Conservation (phyloP, 2,888 invertebrate species). For the Yponomeuta cagnagella region DNA sequence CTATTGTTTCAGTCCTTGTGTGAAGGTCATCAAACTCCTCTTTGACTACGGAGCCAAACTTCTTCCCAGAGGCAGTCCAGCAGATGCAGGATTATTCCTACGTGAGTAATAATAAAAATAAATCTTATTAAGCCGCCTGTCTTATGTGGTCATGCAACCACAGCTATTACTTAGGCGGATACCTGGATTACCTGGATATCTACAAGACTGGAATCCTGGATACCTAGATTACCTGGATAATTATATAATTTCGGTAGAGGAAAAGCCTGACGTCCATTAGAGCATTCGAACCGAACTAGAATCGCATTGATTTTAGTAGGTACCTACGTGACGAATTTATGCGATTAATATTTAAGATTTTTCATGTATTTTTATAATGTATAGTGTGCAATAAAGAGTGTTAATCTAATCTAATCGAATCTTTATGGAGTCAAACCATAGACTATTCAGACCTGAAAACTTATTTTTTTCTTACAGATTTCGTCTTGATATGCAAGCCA, state of each 20-base stretch:
- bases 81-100: conserved; percentile 56
- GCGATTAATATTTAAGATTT: too few relatives aligned
- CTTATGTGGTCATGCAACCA: not conserved
- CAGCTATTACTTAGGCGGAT: not conserved
- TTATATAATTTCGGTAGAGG: too few relatives aligned
- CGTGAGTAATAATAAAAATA: conserved; percentile 38
- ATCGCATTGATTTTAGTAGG: too few relatives aligned
- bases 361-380: too few relatives aligned
- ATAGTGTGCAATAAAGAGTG: too few relatives aligned
- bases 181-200: not conserved
- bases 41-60: conserved; percentile 50
- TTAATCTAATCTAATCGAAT: too few relatives aligned
- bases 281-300: too few relatives aligned
- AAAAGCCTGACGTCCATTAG: too few relatives aligned
- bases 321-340: too few relatives aligned
- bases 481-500: conserved; percentile 55
- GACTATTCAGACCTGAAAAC: not conserved
- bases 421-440: not conserved
- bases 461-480: conserved; percentile 39
- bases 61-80: conserved; percentile 34
- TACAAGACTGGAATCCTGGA: too few relatives aligned
- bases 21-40: conserved; percentile 44
- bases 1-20: conserved; percentile 38
- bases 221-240: too few relatives aligned
- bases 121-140: not conserved